phyloP scores from a whole-genome alignment of 2,888 invertebrate genomes.

The Netelia inedita region DNA sequence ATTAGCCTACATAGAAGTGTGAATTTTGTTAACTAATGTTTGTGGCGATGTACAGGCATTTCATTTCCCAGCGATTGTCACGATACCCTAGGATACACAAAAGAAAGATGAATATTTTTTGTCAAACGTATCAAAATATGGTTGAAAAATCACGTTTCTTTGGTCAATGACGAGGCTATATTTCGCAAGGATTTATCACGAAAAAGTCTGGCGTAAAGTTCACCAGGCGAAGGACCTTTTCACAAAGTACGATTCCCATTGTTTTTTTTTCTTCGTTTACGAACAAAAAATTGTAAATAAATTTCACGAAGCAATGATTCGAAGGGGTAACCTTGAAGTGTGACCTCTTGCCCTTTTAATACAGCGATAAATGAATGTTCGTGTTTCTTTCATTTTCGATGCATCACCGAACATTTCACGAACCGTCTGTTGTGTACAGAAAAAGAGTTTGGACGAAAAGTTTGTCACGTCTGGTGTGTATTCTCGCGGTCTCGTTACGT shows the following conservation, averaged over 20 bases:
- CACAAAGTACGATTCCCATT: not conserved
- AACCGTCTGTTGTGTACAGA: not conserved
- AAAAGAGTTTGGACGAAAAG: slow-evolving; percentile 1
- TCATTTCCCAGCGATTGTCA: not conserved
- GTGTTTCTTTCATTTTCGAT: not conserved
- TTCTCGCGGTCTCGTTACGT: not conserved
- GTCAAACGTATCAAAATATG: not conserved
- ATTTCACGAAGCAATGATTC: not conserved
- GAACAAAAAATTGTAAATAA: not conserved
- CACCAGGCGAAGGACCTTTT: too few relatives aligned
- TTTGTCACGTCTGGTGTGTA: slow-evolving; percentile 11
- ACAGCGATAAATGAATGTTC: not conserved
- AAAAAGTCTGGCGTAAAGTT: not conserved
- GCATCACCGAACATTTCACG: not conserved
- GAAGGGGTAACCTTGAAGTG: slow-evolving; percentile 62
- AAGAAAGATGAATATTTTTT: not conserved
- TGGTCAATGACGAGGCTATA: not conserved
- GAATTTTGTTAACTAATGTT: slow-evolving; percentile 30
- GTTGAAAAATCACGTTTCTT: not conserved
- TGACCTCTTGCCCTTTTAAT: slow-evolving; percentile 61
- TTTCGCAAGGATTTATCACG: not conserved
- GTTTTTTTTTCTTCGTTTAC: not conserved
- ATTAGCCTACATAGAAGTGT: not conserved
- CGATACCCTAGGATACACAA: not conserved
- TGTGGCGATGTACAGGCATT: not conserved